Evolutionary conservation across 2,888 invertebrate genomes (phyloP).

Genomic region (Argyresthia albistria): DNA sequence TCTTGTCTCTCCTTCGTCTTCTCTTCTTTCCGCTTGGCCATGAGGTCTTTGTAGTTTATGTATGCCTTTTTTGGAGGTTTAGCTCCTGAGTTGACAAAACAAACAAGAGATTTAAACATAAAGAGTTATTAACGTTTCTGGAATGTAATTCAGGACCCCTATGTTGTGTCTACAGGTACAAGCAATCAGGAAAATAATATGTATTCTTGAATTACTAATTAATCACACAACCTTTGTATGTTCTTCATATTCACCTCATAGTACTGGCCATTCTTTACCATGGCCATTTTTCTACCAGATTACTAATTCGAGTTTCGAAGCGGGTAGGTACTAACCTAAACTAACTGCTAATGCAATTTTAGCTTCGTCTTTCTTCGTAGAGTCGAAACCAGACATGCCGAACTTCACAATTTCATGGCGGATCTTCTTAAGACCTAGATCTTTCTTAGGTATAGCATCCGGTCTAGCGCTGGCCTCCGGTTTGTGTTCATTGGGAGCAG

Average conservation of each 20-base stretch:
- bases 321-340: conserved; percentile 72
- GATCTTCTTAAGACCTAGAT: conserved; percentile 82
- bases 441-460: conserved; percentile 28
- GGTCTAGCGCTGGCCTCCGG: neutral
- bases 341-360: conserved; percentile 83
- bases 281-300: too few relatives aligned
- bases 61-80: conserved; percentile 80
- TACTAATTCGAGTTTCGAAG: too few relatives aligned
- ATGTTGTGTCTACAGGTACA: too few relatives aligned
- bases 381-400: conserved; percentile 83
- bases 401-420: conserved; percentile 88
- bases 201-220: too few relatives aligned
- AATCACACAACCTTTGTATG: too few relatives aligned
- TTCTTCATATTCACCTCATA: too few relatives aligned
- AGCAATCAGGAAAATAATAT: too few relatives aligned
- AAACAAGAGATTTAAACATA: too few relatives aligned
- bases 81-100: conserved; percentile 68
- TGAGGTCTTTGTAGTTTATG: conserved; percentile 82
- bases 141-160: too few relatives aligned
- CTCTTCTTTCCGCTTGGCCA: conserved; percentile 72
- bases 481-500: conserved; percentile 15
- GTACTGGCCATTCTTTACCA: too few relatives aligned
- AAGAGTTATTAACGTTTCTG: too few relatives aligned
- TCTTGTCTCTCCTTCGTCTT: conserved; percentile 61
- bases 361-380: conserved; percentile 81